Percentiles rank a stretch among this genome's conserved stretches.
phyloP scores from a whole-genome alignment of 2,797 vertebrate species.

The Hapalemur alaotrensis region DNA sequence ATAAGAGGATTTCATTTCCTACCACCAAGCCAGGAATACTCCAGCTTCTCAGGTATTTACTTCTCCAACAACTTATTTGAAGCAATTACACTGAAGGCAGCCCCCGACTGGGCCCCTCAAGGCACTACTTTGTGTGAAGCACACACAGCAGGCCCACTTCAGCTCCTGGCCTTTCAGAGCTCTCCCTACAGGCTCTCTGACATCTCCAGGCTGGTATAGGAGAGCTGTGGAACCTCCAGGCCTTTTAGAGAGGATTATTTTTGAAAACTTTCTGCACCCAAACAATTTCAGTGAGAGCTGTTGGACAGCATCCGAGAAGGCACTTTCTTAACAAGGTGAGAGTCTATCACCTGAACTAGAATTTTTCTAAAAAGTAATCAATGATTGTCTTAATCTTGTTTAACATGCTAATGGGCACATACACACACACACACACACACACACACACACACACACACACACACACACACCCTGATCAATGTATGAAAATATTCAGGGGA shows the following conservation, averaged over 20 bases:
- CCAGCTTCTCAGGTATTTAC: constrained; percentile 30
- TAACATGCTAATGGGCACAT: background rate
- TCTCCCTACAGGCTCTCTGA: constrained; percentile 6
- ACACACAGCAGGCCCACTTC: constrained; percentile 58
- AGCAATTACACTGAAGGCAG: constrained; percentile 49
- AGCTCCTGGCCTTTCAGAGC: background rate
- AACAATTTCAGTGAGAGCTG: background rate
- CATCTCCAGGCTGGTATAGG: constrained; percentile 3
- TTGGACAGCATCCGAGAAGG: constrained; percentile 17
- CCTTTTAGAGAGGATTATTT: constrained; percentile 17
- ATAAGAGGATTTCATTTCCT: constrained; percentile 66
- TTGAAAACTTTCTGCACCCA: constrained; percentile 21
- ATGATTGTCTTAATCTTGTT: background rate
- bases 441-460: background rate
- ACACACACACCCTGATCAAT: background rate
- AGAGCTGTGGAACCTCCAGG: background rate
- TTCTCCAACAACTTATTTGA: constrained; percentile 45
- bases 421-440: background rate
- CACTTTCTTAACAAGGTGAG: background rate
- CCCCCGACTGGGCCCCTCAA: constrained; percentile 34
- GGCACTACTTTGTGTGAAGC: constrained; percentile 50
- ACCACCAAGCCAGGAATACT: constrained; percentile 48
- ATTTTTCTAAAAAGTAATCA: background rate
- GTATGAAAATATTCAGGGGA: background rate
- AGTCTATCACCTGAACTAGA: constrained; percentile 23